phyloP scores from a whole-genome alignment of 2,797 vertebrate genomes.

The Schizopygopsis malacanthus region DNA sequence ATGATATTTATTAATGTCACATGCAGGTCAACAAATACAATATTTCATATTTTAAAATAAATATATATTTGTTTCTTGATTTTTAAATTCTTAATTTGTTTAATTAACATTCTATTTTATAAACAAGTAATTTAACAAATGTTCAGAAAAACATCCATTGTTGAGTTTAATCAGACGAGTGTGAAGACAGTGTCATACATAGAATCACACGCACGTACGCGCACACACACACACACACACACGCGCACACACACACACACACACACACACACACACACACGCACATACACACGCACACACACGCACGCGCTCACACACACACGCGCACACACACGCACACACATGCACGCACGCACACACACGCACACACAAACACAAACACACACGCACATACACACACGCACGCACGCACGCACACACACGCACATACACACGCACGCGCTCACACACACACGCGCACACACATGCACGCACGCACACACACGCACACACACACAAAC shows the following conservation, averaged over 20 bases:
- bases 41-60: background rate
- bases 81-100: background rate
- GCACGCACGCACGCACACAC: slow-evolving; percentile 1
- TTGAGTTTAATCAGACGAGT: slow-evolving; percentile 7
- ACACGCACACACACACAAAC: no score
- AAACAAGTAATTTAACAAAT: background rate
- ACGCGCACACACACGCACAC: slow-evolving; percentile 4
- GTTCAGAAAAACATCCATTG: background rate
- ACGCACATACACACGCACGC: background rate
- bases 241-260: slow-evolving; percentile 51
- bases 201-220: slow-evolving; percentile 66
- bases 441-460: no score
- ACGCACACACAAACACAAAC: background rate
- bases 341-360: no score
- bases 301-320: no score
- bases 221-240: slow-evolving; percentile 33
- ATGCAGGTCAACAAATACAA: no score
- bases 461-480: no score
- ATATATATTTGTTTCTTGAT: background rate
- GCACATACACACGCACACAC: slow-evolving; percentile 7
- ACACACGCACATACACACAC: background rate
- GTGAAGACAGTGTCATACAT: slow-evolving; percentile 20
- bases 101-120: background rate
- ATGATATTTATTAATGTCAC: no score
- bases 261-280: slow-evolving; percentile 26